Conservation (phyloP, 2,888 invertebrate species). For the Margaritifera margaritifera region DNA sequence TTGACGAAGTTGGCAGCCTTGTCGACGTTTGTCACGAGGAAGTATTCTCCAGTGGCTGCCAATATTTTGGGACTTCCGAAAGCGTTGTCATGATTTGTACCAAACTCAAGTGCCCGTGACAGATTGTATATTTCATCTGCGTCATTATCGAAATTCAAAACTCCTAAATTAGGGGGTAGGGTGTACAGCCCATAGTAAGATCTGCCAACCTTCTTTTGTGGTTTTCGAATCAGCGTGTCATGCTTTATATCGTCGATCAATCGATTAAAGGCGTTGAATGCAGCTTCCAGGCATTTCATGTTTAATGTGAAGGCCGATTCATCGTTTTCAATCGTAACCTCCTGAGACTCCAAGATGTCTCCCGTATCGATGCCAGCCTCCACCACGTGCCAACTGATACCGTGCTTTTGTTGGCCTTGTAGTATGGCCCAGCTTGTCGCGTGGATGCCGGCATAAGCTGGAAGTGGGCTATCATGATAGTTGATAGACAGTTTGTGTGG, state of each 20-base stretch:
- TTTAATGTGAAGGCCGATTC: constrained; percentile 51
- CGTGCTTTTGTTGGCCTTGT: constrained; percentile 43
- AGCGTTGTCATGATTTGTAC: constrained; percentile 45
- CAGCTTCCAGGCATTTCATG: constrained; percentile 49
- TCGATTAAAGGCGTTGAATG: constrained; percentile 31
- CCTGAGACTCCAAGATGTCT: constrained; percentile 41
- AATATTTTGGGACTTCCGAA: constrained; percentile 49
- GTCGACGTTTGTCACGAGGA: constrained; percentile 46
- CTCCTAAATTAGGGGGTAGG: constrained; percentile 47
- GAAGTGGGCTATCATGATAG: constrained; percentile 52
- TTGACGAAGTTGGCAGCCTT: constrained; percentile 2
- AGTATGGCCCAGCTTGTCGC: constrained; percentile 54
- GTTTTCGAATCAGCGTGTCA: constrained; percentile 10
- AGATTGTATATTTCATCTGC: constrained; percentile 33
- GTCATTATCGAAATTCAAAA: constrained; percentile 32
- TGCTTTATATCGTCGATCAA: constrained; percentile 30
- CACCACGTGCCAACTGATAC: constrained; percentile 50
- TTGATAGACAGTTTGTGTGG: constrained; percentile 43
- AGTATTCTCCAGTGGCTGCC: constrained; percentile 33
- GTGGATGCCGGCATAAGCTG: constrained; percentile 51
- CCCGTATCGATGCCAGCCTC: constrained; percentile 53
- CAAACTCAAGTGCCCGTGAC: constrained; percentile 45
- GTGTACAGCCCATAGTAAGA: constrained; percentile 48
- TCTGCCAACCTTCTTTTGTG: constrained; percentile 28
- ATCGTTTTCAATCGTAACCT: constrained; percentile 32